Conservation (phyloP, 2,888 invertebrate species). For the Metacarcinus magister region DNA sequence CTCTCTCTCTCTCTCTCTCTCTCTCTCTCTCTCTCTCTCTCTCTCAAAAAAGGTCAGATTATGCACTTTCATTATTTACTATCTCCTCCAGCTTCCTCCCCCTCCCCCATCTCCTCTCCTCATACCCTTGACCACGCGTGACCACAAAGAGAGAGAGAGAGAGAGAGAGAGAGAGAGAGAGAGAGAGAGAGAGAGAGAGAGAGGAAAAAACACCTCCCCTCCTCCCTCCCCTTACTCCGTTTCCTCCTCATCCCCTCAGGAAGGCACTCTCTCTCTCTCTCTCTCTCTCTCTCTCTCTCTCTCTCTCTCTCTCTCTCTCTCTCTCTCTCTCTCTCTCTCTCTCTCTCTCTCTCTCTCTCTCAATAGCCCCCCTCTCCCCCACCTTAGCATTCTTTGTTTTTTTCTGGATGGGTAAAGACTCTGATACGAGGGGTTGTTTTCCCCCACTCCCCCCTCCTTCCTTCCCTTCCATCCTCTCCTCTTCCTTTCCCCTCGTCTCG, state of each 20-base stretch:
- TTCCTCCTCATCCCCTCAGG: neutral
- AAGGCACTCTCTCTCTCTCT: neutral
- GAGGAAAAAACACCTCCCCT: neutral
- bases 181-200: neutral
- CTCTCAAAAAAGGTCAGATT: no score
- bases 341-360: conserved; percentile 48
- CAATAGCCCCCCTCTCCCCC: neutral
- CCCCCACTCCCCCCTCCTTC: neutral
- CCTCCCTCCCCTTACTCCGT: neutral
- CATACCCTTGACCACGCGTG: neutral
- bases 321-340: conserved; percentile 45
- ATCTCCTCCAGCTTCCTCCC: neutral
- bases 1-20: no score
- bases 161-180: neutral
- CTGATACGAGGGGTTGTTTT: neutral
- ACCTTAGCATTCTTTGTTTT: conserved; percentile 30
- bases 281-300: neutral
- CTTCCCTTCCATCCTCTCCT: neutral
- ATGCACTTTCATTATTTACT: no score
- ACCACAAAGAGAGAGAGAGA: neutral
- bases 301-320: conserved; percentile 44
- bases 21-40: no score
- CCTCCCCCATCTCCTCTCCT: neutral
- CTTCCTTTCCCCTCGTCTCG: neutral
- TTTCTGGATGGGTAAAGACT: conserved; percentile 22